Evolutionary conservation across 2,113 vertebrate species (phyloP), one percentile per base, ranked within the genome.

Genomic region (Hydrolagus affinis): DNA sequence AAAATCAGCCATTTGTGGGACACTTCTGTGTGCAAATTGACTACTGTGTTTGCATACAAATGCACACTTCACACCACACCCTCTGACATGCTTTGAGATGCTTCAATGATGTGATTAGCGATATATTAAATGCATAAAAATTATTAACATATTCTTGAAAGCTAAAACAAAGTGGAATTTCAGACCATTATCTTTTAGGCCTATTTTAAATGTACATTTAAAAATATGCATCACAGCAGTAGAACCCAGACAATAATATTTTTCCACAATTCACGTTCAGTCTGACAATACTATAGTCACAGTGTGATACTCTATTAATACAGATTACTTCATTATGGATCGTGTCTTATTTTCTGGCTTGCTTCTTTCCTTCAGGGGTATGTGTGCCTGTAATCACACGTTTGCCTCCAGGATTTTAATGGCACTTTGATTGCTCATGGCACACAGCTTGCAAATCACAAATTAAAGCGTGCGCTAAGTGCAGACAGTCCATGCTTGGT

Each of bases 311-410:
- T 68, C 60, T 83, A 66, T 75, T 75, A 83, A 83, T 83, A 83
- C 78, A 83, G 78, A 83, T 83, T 66, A 83, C 60, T 83, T 19
- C 9, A 83, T 83, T 83, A 66, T 83, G 19, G 78, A 83, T 83
- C 60, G 30, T 64, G 28, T 80, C 62, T 64, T 64, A 80, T 64
- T 80, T 80, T 83, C 78, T 68, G 78, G 10, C 66, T 66, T 83
- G 60, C 15, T 83, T 64, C 62, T 83, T 83, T 32, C 60, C 78
- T 83, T 66, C 78, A 68, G 78, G 78, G 23, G 15, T 66, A 68
- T 83, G 15, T 66, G 32, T 83, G 66, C 66, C 25, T 64, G 11
- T 83, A 83, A 83, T 83, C 78, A 56, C 73, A 83, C 66, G 78
- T 64, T 83, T 66, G 60, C 60, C 62, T 83, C 78, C 78, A 83